Evolutionary conservation across 2,113 vertebrate genomes (phyloP).

Genomic region (Heteronetta atricapilla): DNA sequence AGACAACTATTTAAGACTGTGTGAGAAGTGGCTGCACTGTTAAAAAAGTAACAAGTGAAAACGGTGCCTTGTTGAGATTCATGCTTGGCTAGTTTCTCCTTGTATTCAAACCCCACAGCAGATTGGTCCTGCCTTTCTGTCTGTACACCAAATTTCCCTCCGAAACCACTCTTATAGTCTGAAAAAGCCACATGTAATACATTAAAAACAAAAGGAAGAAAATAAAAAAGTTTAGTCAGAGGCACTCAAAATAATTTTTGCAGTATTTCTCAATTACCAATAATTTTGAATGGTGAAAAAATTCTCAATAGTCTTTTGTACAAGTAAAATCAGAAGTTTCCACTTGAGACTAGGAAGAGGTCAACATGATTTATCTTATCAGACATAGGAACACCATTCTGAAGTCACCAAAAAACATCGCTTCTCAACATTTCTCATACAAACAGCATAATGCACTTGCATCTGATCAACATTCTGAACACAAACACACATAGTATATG

Average conservation of each 20-base stretch:
- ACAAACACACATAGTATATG: background rate
- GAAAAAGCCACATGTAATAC: conserved; percentile 75
- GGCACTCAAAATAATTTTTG: background rate
- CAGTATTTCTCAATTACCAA: background rate
- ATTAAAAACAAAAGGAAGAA: conserved; percentile 16
- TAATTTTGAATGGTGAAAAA: background rate
- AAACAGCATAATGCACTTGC: background rate
- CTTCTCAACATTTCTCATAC: background rate
- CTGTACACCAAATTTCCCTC: conserved; percentile 90
- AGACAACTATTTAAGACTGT: conserved; percentile 59
- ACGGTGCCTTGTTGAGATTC: conserved; percentile 90
- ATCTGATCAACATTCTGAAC: background rate
- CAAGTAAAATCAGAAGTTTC: background rate
- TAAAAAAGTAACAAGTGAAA: conserved; percentile 43
- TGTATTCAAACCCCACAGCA: conserved; percentile 91
- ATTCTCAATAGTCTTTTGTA: background rate
- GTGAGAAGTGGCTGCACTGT: conserved; percentile 57
- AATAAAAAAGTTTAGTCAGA: conserved; percentile 55
- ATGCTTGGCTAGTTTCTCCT: conserved; percentile 90
- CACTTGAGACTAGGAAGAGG: background rate
- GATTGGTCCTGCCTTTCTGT: conserved; percentile 88
- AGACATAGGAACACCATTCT: conserved; percentile 10
- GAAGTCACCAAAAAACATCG: conserved; percentile 36
- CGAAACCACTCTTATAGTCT: conserved; percentile 94
- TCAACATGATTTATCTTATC: background rate